These are phyloP conservation scores for Neodon shergylaensis DNA, from an alignment of 2,113 vertebrate genomes.

Conservation along the genomic window DNA sequence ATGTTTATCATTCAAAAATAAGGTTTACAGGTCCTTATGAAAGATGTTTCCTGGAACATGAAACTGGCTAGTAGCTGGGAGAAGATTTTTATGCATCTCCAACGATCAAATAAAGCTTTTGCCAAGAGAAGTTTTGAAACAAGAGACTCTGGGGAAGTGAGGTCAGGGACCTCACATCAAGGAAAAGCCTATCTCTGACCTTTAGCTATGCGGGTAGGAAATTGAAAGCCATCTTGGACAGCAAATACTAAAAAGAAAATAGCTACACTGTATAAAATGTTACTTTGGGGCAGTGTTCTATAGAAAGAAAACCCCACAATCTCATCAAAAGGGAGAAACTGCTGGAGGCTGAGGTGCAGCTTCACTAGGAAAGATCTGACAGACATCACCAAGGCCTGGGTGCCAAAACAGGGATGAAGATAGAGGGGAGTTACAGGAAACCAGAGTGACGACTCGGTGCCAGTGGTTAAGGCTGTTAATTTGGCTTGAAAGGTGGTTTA, in stretches of 20 bases:
- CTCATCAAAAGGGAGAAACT: not conserved
- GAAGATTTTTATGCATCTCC: not conserved
- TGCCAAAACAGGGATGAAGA: not conserved
- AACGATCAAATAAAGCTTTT: not conserved
- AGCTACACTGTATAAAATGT: not conserved
- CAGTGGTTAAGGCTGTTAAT: conserved; percentile 59
- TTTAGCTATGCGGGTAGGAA: not conserved
- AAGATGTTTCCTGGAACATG: not conserved
- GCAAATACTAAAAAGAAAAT: not conserved
- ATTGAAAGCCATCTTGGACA: not conserved
- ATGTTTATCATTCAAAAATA: conserved; percentile 4
- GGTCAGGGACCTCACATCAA: not conserved
- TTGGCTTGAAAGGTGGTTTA: conserved; percentile 50
- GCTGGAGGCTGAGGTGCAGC: not conserved
- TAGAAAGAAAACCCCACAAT: not conserved
- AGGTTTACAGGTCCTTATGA: not conserved
- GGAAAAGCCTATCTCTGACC: not conserved
- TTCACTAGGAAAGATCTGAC: not conserved
- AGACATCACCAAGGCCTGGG: not conserved
- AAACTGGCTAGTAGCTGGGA: not conserved
- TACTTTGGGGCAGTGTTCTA: not conserved
- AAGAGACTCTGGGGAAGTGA: not conserved
- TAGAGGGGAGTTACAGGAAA: not conserved
- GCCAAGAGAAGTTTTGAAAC: not conserved
- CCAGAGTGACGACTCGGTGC: not conserved